Evolutionary conservation across 1,140 invertebrate species (phyloP).

Genomic region (Choristoneura fumiferana): DNA sequence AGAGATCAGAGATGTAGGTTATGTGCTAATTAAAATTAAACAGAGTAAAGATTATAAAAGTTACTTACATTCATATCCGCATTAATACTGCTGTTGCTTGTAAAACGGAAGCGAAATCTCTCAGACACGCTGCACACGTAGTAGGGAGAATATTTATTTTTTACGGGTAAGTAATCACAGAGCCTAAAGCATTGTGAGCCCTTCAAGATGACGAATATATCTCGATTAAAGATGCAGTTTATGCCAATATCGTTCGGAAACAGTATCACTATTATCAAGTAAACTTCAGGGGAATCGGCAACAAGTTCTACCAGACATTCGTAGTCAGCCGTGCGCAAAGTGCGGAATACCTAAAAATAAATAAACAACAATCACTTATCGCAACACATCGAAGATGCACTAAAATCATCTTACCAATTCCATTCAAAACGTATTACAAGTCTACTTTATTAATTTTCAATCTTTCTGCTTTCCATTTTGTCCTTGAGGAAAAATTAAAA

Average conservation of each 20-base stretch:
- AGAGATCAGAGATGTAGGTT: too few relatives aligned
- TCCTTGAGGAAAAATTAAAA: too few relatives aligned
- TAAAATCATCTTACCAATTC: too few relatives aligned
- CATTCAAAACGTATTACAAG: too few relatives aligned
- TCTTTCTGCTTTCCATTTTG: too few relatives aligned
- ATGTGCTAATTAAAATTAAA: too few relatives aligned
- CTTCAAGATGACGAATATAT: slow-evolving; percentile 16
- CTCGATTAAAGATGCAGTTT: slow-evolving; percentile 46
- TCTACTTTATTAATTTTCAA: too few relatives aligned
- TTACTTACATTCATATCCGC: slow-evolving; percentile 56
- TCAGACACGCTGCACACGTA: slow-evolving; percentile 40
- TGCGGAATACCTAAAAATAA: slow-evolving; percentile 52
- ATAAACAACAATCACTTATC: neutral
- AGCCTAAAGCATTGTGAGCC: slow-evolving; percentile 39
- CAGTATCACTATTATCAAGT: slow-evolving; percentile 46
- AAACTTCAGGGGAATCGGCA: slow-evolving; percentile 20
- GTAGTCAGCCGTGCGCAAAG: slow-evolving; percentile 49
- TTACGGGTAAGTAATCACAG: slow-evolving; percentile 38
- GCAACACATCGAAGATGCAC: neutral
- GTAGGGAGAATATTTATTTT: slow-evolving; percentile 35
- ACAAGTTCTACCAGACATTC: slow-evolving; percentile 53
- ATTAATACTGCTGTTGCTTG: slow-evolving; percentile 65
- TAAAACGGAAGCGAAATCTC: slow-evolving; percentile 48
- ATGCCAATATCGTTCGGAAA: slow-evolving; percentile 40
- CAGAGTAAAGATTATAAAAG: slow-evolving; percentile 1